A percentile compares a stretch with the other conserved stretches of the same genome.
phyloP scores from a whole-genome alignment of 2,113 vertebrate genomes.

The Dromas ardeola region DNA sequence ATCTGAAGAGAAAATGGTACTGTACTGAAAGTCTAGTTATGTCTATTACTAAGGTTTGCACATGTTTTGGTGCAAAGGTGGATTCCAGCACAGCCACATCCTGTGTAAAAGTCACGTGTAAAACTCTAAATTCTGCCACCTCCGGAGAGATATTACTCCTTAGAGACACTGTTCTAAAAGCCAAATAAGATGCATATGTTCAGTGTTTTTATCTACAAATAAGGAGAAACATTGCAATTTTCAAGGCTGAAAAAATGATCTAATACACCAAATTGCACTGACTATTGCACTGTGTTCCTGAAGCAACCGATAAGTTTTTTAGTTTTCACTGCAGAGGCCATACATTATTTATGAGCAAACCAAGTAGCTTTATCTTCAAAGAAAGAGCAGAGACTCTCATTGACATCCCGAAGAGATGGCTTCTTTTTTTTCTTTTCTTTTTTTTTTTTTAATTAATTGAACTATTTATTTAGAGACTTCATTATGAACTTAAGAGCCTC shows the following conservation, averaged over 20 bases:
- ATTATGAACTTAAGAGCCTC: background rate
- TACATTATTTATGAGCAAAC: conserved; percentile 9
- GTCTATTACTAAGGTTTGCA: background rate
- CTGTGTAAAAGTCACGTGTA: background rate
- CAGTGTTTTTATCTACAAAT: background rate
- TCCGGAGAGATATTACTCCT: background rate
- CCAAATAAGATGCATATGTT: background rate
- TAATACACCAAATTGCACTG: background rate
- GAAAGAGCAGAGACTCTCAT: background rate
- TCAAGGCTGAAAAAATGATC: background rate
- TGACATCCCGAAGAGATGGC: background rate
- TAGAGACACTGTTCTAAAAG: background rate
- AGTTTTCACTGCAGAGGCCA: background rate
- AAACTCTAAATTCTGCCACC: background rate
- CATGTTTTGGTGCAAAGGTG: background rate
- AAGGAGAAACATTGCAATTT: background rate
- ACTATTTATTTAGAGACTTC: background rate
- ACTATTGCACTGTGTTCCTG: background rate
- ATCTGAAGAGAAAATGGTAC: background rate
- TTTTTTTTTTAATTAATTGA: background rate
- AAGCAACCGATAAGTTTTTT: background rate
- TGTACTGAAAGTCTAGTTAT: background rate
- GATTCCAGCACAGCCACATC: background rate
- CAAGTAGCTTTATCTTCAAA: conserved; percentile 11
- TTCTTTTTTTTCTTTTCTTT: background rate